Conservation (phyloP, 2,113 vertebrate species). For the Entelurus aequoreus region DNA sequence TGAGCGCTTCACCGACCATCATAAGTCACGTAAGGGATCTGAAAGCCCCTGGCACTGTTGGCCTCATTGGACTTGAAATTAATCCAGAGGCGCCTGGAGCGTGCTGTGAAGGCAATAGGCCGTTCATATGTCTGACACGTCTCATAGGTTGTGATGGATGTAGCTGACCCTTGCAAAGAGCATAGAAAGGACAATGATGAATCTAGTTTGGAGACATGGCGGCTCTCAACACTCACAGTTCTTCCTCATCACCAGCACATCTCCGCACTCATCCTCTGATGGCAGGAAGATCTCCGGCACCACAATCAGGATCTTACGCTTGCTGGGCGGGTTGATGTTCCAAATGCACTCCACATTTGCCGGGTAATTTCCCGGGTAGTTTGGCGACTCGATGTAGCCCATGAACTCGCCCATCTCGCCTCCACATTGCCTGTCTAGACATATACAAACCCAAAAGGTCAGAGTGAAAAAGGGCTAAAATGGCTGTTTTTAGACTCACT, state of each 20-base stretch:
- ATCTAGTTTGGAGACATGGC: not conserved
- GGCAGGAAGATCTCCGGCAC: conserved; percentile 97
- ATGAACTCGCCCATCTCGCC: conserved; percentile 95
- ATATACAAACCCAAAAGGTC: conserved; percentile 17
- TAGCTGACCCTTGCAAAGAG: conserved; percentile 80
- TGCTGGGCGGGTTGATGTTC: conserved; percentile 97
- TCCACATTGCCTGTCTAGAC: conserved; percentile 89
- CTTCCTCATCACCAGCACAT: conserved; percentile 98
- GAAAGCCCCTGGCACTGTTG: conserved; percentile 93
- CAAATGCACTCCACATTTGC: conserved; percentile 92
- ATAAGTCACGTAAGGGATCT: conserved; percentile 96
- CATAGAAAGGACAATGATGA: conserved; percentile 12
- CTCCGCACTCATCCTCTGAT: conserved; percentile 94
- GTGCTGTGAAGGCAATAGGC: conserved; percentile 94
- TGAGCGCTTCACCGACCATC: conserved; percentile 73
- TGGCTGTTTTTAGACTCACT: conserved; percentile 68
- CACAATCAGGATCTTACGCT: conserved; percentile 96
- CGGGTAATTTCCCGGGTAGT: conserved; percentile 96
- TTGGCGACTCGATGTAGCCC: conserved; percentile 96
- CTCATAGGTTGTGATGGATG: conserved; percentile 97
- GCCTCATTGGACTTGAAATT: conserved; percentile 96
- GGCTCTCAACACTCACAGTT: conserved; percentile 78
- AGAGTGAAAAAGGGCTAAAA: conserved; percentile 12
- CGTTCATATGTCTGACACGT: conserved; percentile 97
- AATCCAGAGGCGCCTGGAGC: conserved; percentile 94